Conservation (phyloP, 1,140 invertebrate genomes). For the Drosophila kikkawai region DNA sequence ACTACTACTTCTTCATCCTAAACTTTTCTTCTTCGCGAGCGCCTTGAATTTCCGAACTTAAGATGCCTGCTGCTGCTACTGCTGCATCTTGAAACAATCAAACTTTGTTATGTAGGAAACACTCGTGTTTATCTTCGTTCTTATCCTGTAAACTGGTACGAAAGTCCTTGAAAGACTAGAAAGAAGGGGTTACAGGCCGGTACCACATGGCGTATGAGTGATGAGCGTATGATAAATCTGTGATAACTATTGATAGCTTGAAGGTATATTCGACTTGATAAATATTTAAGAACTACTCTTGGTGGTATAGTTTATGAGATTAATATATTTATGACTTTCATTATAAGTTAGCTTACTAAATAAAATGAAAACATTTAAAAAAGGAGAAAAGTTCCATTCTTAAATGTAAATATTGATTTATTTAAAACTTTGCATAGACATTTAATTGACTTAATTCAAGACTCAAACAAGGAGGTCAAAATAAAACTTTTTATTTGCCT, state of each 20-base stretch:
- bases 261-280: background rate
- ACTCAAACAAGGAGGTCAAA: background rate
- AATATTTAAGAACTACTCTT: background rate
- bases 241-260: background rate
- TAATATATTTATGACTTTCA: no score
- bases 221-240: background rate
- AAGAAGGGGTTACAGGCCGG: conserved; percentile 1
- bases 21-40: conserved; percentile 47
- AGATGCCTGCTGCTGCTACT: conserved; percentile 21
- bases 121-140: conserved; percentile 13
- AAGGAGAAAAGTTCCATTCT: background rate
- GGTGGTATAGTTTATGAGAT: no score
- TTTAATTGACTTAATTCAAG: background rate
- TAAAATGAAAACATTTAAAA: background rate
- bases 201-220: conserved; percentile 12
- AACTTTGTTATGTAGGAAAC: conserved; percentile 32
- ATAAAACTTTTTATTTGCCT: background rate
- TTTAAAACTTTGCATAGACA: background rate
- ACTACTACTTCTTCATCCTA: conserved; percentile 20
- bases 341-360: no score
- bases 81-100: conserved; percentile 34
- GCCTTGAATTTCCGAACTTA: conserved; percentile 49
- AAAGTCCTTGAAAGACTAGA: background rate
- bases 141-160: background rate
- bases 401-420: background rate